Evolutionary conservation across 2,888 invertebrate species (phyloP).

Genomic region (Cylloceria caligata): DNA sequence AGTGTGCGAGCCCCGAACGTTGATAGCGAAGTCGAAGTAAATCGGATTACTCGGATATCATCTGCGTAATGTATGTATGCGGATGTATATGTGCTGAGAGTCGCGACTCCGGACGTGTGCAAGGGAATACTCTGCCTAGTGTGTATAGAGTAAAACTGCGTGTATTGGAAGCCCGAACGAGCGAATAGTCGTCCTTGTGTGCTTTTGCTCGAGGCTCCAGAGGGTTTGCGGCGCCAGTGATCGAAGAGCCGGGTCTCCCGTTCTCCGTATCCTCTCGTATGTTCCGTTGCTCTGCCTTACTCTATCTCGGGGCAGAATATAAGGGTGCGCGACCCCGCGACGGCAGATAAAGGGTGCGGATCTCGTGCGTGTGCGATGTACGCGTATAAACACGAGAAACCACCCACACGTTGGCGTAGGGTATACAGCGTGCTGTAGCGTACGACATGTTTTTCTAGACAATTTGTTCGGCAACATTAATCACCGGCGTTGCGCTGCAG

Average conservation of each 20-base stretch:
- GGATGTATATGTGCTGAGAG: constrained; percentile 66
- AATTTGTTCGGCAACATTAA: constrained; percentile 86
- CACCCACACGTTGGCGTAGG: constrained; percentile 17
- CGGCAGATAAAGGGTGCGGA: constrained; percentile 82
- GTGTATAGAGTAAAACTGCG: constrained; percentile 62
- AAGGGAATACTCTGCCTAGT: constrained; percentile 8
- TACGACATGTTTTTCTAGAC: constrained; percentile 86
- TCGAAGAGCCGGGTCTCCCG: constrained; percentile 57
- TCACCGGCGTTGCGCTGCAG: constrained; percentile 78
- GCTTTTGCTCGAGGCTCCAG: constrained; percentile 39
- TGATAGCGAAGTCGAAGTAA: constrained; percentile 84
- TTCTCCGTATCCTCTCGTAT: constrained; percentile 64
- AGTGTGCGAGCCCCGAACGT: constrained; percentile 80
- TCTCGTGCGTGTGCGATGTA: constrained; percentile 71
- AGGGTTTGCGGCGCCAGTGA: constrained; percentile 62
- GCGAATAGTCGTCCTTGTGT: constrained; percentile 20
- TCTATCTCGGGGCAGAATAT: constrained; percentile 72
- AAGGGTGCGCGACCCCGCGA: constrained; percentile 80
- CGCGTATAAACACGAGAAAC: constrained; percentile 46
- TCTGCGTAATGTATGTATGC: constrained; percentile 83
- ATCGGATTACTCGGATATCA: constrained; percentile 84
- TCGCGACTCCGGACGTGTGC: constrained; percentile 41
- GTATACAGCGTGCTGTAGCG: constrained; percentile 68
- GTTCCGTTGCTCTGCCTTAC: constrained; percentile 67
- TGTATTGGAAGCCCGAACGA: constrained; percentile 67